Conservation (phyloP, 1,140 invertebrate species). For the Sarcophaga bullata region DNA sequence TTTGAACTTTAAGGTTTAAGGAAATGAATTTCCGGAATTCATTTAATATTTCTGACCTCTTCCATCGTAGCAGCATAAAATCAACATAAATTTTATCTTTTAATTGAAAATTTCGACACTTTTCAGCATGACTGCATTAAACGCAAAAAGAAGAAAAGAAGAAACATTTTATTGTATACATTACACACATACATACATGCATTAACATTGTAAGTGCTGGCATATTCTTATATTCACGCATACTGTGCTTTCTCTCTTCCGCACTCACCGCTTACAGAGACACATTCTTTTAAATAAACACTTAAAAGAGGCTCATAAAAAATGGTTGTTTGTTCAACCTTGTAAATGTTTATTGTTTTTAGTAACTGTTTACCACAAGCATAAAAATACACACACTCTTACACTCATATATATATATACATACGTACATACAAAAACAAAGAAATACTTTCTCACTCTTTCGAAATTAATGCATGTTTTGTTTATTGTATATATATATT, state of each 20-base stretch:
- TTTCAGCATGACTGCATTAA: neutral
- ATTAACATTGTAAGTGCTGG: neutral
- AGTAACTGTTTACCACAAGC: conserved; percentile 17
- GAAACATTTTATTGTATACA: neutral
- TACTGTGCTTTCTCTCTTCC: neutral
- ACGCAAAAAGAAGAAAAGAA: neutral
- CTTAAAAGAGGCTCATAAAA: neutral
- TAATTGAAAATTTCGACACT: conserved; percentile 19
- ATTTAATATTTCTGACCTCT: conserved; percentile 14
- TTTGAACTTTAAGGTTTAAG: conserved; percentile 5
- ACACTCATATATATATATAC: neutral
- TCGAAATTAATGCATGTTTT: too few species aligned
- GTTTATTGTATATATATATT: too few species aligned
- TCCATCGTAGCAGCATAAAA: neutral
- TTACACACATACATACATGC: neutral
- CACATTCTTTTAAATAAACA: too few species aligned
- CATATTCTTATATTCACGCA: neutral
- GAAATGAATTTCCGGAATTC: neutral
- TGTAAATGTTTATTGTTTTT: conserved; percentile 25
- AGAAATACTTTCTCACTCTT: too few species aligned
- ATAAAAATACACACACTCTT: neutral
- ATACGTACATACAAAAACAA: too few species aligned
- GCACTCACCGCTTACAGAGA: neutral
- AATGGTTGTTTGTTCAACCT: conserved; percentile 14
- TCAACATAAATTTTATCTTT: conserved; percentile 24